Conservation (phyloP, 2,888 invertebrate genomes). For the Cyclophora punctaria region DNA sequence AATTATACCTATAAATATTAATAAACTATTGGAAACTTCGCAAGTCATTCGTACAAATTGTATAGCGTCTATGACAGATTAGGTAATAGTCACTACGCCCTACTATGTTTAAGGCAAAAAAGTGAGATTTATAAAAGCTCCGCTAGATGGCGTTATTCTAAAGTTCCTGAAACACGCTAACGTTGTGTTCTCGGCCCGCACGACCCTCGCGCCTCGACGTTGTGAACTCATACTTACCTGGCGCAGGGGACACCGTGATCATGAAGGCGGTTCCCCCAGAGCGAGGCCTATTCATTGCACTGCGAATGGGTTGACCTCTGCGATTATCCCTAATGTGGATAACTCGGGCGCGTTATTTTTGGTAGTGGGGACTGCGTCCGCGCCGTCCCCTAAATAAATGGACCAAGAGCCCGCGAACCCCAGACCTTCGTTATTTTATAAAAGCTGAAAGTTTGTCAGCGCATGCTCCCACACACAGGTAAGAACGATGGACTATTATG, state of each 20-base stretch:
- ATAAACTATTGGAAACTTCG: too few species aligned
- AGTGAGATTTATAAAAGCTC: too few species aligned
- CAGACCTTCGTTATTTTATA: too few species aligned
- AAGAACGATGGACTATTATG: too few species aligned
- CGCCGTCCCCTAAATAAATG: constrained; percentile 1
- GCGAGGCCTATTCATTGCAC: constrained; percentile 7
- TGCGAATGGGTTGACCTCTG: constrained; percentile 7
- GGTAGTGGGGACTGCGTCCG: constrained; percentile 1
- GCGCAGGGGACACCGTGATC: constrained; percentile 8
- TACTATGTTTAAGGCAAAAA: too few species aligned
- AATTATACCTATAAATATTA: constrained; percentile 4
- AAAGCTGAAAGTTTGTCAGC: too few species aligned
- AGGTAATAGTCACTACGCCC: too few species aligned
- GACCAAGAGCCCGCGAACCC: too few species aligned
- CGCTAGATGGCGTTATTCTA: neutral
- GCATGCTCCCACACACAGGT: too few species aligned
- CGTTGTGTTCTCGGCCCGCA: neutral
- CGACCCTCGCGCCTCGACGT: neutral
- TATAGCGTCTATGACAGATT: too few species aligned
- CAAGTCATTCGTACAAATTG: too few species aligned
- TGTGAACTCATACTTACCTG: constrained; percentile 3
- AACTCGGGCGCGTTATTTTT: constrained; percentile 2
- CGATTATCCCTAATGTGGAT: constrained; percentile 3
- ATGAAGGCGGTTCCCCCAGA: constrained; percentile 7
- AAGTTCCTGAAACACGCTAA: neutral